Evolutionary conservation across 30 jellyfish, hydroid and myxozoan species (phyloP), one percentile per base, ranked within the genome.

Genomic region (Rhopilema esculentum): DNA sequence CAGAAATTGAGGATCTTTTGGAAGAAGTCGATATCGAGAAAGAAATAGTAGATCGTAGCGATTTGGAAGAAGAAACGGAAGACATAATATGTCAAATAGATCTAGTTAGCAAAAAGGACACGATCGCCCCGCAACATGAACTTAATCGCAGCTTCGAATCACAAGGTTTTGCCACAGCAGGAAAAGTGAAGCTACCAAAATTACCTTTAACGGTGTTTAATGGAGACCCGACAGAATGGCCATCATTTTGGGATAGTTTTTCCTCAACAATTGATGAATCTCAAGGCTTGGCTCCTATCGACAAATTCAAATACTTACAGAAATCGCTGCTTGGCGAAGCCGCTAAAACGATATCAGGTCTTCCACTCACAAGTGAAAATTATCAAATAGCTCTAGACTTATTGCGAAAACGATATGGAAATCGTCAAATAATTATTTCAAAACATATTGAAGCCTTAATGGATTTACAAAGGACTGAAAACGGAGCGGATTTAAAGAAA

Each of bases 191-290:
- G 22, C 70, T 80, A 30, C 91, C 70, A n/a, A 84, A 84, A 50
- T 24, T 84, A 8, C 12, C 77, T 9, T 28, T 84, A 20, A 70
- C 49, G 21, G 24, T 9, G 24, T 84, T 84, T 53, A 50, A 26
- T 50, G 91, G 91, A 24, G 81, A 70, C 19, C 62, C 62, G 16
- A 27, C 81, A 22, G 62, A 70, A 70, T 73, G 84, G 84, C 26
- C 18, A 29, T 8, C 90, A 16, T 84, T 84, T 28, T 84, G 93
- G 92, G 78, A 71, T 50, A 8, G 67, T 19, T 84, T 69, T 50
- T 12, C 22, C 26, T 22, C 80, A 6, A 72, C 79, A 2, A 84
- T 72, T 68, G 86, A 84, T 27, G 7, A 49, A 7, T 26, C 72
- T 72, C 27, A 65, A 49, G 40, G 78, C 16, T 80, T 84, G 6